Evolutionary conservation across 2,797 vertebrate species (phyloP), one percentile per base, ranked within the genome.

Genomic region (Sylvia borin): DNA sequence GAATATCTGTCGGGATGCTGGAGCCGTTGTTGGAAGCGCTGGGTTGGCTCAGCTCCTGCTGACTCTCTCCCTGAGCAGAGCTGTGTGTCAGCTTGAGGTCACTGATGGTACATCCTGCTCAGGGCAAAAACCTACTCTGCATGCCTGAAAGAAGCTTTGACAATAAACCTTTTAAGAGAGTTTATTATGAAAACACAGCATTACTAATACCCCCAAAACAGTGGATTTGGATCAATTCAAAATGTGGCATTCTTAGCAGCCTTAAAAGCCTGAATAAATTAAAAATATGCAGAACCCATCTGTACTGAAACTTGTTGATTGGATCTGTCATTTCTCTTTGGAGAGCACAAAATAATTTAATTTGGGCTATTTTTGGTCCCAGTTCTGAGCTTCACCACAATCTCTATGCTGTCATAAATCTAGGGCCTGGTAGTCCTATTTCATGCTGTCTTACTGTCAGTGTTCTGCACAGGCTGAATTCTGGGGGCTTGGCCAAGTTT

Each of bases 61-160:
- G 78, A 38, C 74, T 87, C 0, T 58, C 19, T 82, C 75, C 57
- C n/a, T 42, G 40, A 79, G 67, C 40, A 42, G 74, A 73, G 81
- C 87, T 82, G 38, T 2, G 0, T 84, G 88, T 85, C 87, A 92
- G 62, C 78, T 76, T 10, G 64, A 94, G 95, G 92, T 94, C 95
- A 92, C 72, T 76, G 78, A 50, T 71, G 60, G 77, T 53, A 47
- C 89, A 61, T 80, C 65, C 81, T 90, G 87, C 90, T 95, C 82
- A 75, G 81, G 92, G 88, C 87, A 90, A 91, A 94, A 95, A 64
- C 68, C 75, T 71, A 36, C 82, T 78, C 79, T 88, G 85, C 73
- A n/a, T 84, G 92, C 91, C 88, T 88, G 88, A 83, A 87, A 96
- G 91, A 83, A 85, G 76, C 95, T 94, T 95, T 92, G 70, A 78